Evolutionary conservation across 2,888 invertebrate species (phyloP), one percentile per base, ranked within the genome.

Genomic region (Thecocarcelia acutangulata): DNA sequence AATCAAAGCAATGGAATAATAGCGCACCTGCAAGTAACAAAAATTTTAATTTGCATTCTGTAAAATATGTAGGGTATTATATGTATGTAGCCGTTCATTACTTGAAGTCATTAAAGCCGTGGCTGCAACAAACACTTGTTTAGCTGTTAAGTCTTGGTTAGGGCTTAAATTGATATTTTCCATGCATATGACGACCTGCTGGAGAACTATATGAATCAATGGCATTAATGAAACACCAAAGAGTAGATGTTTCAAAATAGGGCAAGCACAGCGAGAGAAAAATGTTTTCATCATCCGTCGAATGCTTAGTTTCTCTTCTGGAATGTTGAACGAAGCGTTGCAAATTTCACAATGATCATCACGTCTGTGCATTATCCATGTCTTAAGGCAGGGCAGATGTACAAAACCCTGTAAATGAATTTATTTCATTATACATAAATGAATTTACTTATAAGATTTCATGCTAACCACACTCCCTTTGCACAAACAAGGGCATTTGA

Each of bases 1-100:
- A 90, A 63, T 90, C 90, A 40, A 90, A 87, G 40, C 87, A 88
- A n/a, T n/a, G n/a, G n/a, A n/a, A 90, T 75, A 90, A 90, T 6
- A 89, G 85, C n/a, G 88, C 84, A 70, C 87, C 88, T 88, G n/a
- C n/a, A n/a, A n/a, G n/a, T n/a, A n/a, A 11, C 5, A 0, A 21
- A 64, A 21, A 28, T 3, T 44, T 33, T 5, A 24, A n/a, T 2
- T 37, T 9, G 1, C 8, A 13, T 42, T 11, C 1, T 21, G 1
- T 5, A 24, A n/a, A 28, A 42, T 15, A 21, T n/a, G n/a, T n/a
- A n/a, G n/a, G n/a, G n/a, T n/a, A n/a, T n/a, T n/a, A n/a, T n/a
- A n/a, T n/a, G n/a, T n/a, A n/a, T n/a, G 1, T 1, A 1, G 63
- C 24, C 0, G 17, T 5, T 12, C 68, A 73, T 69, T 86, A 85